Evolutionary conservation across 2,888 invertebrate species (phyloP).

Genomic region (Diarsia rubi): DNA sequence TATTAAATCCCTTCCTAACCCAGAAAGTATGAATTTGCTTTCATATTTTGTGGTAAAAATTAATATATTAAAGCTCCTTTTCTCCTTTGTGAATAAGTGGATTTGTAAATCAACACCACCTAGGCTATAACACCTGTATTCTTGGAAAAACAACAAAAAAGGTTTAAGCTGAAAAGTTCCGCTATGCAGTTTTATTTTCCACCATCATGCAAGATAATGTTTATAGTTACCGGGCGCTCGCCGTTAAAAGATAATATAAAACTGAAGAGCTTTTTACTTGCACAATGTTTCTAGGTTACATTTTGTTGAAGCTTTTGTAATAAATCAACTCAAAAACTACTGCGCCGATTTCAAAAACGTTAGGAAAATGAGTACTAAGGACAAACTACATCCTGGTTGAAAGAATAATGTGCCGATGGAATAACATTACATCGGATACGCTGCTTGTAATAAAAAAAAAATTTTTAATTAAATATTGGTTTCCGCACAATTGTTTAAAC

Average conservation of each 20-base stretch:
- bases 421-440: not conserved
- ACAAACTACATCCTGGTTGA: too few relatives aligned
- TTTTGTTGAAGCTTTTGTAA: constrained; percentile 2
- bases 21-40: not conserved
- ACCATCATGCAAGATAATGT: constrained; percentile 30
- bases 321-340: too few relatives aligned
- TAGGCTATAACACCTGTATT: not conserved
- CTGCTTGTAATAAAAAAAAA: not conserved
- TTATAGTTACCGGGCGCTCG: not conserved
- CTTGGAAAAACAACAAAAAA: constrained; percentile 17
- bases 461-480: too few relatives aligned
- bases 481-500: not conserved
- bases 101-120: not conserved
- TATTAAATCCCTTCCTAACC: not conserved
- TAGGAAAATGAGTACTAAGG: not conserved
- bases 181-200: constrained; percentile 10
- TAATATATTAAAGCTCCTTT: not conserved
- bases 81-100: not conserved
- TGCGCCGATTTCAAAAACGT: too few relatives aligned
- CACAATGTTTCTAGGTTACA: constrained; percentile 6
- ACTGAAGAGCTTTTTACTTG: constrained; percentile 21
- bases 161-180: constrained; percentile 10
- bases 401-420: not conserved
- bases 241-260: constrained; percentile 15
- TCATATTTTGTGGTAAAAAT: not conserved